Evolutionary conservation across 2,797 vertebrate genomes (phyloP).

Genomic region (Paguma larvata): DNA sequence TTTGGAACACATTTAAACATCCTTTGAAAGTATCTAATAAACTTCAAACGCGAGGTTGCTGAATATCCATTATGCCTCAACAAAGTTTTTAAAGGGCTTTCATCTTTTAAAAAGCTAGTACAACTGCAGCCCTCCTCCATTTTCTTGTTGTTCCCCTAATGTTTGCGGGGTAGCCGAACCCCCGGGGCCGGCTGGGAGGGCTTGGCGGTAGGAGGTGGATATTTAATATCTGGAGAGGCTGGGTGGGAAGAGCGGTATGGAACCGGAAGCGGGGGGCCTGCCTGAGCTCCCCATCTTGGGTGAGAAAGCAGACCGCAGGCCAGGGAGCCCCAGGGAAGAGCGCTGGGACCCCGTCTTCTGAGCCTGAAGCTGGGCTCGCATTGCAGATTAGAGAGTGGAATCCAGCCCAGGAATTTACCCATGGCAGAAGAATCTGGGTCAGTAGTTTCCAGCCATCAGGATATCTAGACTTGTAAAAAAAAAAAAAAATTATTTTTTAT

Average conservation of each 20-base stretch:
- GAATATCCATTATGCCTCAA: neutral
- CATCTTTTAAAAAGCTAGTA: neutral
- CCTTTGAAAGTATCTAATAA: neutral
- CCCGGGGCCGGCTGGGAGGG: neutral
- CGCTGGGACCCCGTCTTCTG: neutral
- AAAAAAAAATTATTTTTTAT: neutral
- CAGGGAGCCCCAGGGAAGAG: too few species aligned
- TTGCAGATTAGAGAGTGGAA: neutral
- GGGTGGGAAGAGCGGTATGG: neutral
- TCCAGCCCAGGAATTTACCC: neutral
- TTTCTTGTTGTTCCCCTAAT: neutral
- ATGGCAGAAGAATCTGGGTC: neutral
- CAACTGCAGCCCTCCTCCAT: neutral
- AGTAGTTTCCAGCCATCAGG: neutral
- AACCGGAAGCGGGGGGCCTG: neutral
- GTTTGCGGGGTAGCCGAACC: neutral
- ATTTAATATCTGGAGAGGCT: neutral
- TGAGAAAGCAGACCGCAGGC: neutral
- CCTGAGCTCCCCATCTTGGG: neutral
- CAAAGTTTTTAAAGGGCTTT: neutral
- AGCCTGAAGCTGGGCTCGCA: neutral
- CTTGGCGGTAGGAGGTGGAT: neutral
- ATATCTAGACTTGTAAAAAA: neutral
- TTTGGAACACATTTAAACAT: neutral
- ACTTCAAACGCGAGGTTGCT: neutral